phyloP scores from a whole-genome alignment of 1,140 invertebrate genomes.

The Pseudomyrmex flavicornis region DNA sequence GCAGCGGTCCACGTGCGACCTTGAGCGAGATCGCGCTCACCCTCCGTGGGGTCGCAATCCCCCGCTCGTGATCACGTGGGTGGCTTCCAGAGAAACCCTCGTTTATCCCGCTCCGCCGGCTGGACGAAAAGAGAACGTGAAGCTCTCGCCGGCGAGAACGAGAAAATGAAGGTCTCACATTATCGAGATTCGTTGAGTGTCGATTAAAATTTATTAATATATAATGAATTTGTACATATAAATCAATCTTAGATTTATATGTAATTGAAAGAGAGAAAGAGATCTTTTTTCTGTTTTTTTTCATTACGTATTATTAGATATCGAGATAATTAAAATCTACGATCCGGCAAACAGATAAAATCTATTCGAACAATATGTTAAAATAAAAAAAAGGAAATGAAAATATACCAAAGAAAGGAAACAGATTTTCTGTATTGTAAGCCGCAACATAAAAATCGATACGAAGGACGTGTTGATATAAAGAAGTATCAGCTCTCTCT shows the following conservation, averaged over 20 bases:
- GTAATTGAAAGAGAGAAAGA: too few species aligned
- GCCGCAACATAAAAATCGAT: not conserved
- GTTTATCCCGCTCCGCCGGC: constrained; percentile 61
- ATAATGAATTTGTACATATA: constrained; percentile 9
- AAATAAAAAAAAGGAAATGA: not conserved
- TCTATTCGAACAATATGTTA: not conserved
- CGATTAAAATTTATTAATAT: not conserved
- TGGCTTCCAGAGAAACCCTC: constrained; percentile 63
- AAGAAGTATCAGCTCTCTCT: not conserved
- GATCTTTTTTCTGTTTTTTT: not conserved
- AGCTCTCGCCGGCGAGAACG: not conserved
- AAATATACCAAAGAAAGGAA: not conserved
- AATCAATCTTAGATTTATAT: not conserved
- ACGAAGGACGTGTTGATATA: not conserved
- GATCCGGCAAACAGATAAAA: too few species aligned
- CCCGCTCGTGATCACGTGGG: constrained; percentile 68
- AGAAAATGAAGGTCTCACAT: constrained; percentile 46
- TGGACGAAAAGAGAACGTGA: constrained; percentile 36
- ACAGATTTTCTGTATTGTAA: not conserved
- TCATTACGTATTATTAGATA: not conserved
- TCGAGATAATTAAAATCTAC: too few species aligned
- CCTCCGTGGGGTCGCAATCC: constrained; percentile 72
- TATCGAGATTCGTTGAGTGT: constrained; percentile 28
- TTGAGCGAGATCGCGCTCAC: constrained; percentile 76
- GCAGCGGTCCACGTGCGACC: constrained; percentile 80